Percentiles rank a stretch among this genome's conserved stretches.
phyloP scores from a whole-genome alignment of 1,140 invertebrate genomes.

The Euschistus heros region DNA sequence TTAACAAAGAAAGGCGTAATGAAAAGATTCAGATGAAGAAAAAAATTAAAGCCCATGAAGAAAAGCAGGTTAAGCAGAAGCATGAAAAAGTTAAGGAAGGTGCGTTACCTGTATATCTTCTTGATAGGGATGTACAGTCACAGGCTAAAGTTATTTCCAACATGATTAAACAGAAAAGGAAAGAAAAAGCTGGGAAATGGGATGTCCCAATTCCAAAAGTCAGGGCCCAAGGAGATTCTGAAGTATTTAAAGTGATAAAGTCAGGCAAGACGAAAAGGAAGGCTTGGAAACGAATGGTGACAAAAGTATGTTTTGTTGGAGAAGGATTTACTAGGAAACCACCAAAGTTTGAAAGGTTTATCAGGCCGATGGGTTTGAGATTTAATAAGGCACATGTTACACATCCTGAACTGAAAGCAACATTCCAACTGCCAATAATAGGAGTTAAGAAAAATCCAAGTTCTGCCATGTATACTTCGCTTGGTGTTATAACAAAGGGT shows the following conservation, averaged over 20 bases:
- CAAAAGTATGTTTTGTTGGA: conserved; percentile 95
- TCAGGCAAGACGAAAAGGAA: conserved; percentile 92
- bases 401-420: conserved; percentile 97
- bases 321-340: conserved; percentile 98
- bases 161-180: conserved; percentile 99
- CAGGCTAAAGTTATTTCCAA: conserved; percentile 94
- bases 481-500: conserved; percentile 98
- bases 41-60: conserved; percentile 86
- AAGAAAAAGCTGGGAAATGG: conserved; percentile 99
- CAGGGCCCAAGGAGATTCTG: conserved; percentile 89
- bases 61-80: conserved; percentile 71
- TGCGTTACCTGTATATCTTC: conserved; percentile 87
- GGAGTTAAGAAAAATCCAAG: conserved; percentile 99
- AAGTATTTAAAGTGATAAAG: conserved; percentile 85
- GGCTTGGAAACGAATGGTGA: conserved; percentile 99
- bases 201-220: conserved; percentile 99
- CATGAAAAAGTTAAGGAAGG: conserved; percentile 64
- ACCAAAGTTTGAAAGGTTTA: conserved; percentile 98
- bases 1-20: conserved; percentile 89
- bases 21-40: conserved; percentile 99
- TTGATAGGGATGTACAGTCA: conserved; percentile 92
- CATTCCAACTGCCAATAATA: conserved; percentile 96
- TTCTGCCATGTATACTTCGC: conserved; percentile 89
- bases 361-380: conserved; percentile 91
- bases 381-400: conserved; percentile 98